Percentiles rank a stretch among this genome's conserved stretches.
phyloP scores from a whole-genome alignment of 35 echinoderm and acorn worm species.

The Patiria miniata region DNA sequence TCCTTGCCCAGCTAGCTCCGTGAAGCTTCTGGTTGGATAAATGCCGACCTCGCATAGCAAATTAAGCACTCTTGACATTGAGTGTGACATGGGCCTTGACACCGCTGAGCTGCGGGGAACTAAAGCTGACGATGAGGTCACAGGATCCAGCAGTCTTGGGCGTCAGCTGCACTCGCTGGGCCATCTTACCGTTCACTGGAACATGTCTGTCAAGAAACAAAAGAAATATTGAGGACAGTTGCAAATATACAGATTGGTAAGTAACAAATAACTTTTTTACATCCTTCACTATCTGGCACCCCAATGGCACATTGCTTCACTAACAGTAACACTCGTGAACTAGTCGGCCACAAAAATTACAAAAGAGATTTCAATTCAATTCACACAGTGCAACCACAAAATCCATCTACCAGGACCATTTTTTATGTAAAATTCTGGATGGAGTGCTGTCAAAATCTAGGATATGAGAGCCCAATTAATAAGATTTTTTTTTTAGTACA shows the following conservation, averaged over 20 bases:
- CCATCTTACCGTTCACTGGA: slow-evolving; percentile 49
- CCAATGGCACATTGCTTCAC: no score
- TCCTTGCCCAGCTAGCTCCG: no score
- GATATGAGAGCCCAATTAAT: no score
- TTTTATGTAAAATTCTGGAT: no score
- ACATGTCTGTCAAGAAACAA: slow-evolving; percentile 49
- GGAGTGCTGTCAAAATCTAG: no score
- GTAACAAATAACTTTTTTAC: background rate
- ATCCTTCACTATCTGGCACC: background rate
- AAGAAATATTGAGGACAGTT: background rate
- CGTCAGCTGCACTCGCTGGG: slow-evolving; percentile 52
- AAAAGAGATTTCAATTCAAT: background rate
- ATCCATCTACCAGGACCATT: background rate
- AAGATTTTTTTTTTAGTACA: no score
- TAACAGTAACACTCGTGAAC: background rate
- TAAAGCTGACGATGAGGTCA: slow-evolving; percentile 76
- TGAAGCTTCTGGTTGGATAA: no score
- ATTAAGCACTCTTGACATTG: background rate
- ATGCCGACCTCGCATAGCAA: no score
- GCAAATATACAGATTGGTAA: background rate
- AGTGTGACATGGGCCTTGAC: slow-evolving; percentile 42
- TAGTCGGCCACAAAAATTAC: background rate
- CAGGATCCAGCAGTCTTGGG: slow-evolving; percentile 61
- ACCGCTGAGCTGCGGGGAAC: slow-evolving; percentile 60
- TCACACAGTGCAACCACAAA: background rate